These are phyloP conservation scores for Chlorodrepanis virens DNA, from an alignment of 2,113 vertebrate species.

Conservation along the genomic window DNA sequence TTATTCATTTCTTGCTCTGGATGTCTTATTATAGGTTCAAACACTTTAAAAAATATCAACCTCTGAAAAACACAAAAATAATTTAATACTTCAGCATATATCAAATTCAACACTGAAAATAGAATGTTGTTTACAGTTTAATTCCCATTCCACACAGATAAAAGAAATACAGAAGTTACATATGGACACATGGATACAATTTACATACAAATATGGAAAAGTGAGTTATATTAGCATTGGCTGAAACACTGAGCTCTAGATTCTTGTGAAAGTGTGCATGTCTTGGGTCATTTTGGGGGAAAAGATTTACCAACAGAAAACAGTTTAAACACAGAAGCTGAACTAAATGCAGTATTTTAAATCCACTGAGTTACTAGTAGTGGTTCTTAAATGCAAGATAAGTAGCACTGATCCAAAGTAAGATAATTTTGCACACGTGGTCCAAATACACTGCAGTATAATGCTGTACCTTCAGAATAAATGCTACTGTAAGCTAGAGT, in stretches of 20 bases:
- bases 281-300: accelerated
- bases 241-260: background rate
- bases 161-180: background rate
- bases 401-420: background rate
- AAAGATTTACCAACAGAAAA: background rate
- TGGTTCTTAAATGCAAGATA: background rate
- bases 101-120: background rate
- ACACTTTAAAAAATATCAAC: background rate
- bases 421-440: background rate
- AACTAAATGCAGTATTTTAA: background rate
- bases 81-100: background rate
- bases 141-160: background rate
- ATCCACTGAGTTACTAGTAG: background rate
- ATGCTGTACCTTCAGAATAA: background rate
- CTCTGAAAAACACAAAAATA: background rate
- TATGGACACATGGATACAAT: accelerated
- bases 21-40: background rate
- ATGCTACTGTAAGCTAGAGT: background rate
- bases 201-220: background rate
- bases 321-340: background rate
- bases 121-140: background rate
- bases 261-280: background rate
- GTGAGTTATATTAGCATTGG: background rate
- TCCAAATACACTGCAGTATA: background rate
- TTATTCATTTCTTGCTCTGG: background rate